These are phyloP conservation scores for Centropyge bicolor DNA, from an alignment of 2,797 vertebrate species.

Conservation along the genomic window DNA sequence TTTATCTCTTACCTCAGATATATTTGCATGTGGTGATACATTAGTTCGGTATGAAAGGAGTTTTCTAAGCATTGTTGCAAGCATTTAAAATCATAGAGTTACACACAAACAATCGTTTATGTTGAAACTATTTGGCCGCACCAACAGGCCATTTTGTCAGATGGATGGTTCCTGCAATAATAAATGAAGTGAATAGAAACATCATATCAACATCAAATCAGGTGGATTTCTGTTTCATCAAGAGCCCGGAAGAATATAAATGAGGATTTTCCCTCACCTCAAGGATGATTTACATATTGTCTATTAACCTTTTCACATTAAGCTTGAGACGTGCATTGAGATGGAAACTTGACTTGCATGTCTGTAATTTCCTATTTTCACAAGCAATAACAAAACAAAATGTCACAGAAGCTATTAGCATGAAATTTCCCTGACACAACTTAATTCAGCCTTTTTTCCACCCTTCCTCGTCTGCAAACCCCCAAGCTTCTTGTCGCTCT, in stretches of 20 bases:
- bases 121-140: constrained; percentile 6
- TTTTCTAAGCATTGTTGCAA: neutral
- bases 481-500: constrained; percentile 52
- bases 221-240: constrained; percentile 51
- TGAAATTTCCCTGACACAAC: constrained; percentile 69
- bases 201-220: constrained; percentile 3
- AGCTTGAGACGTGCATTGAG: constrained; percentile 59
- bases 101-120: neutral
- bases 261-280: constrained; percentile 52
- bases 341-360: constrained; percentile 63
- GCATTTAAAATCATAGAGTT: neutral
- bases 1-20: neutral
- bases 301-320: constrained; percentile 80
- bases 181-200: constrained; percentile 26
- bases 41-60: neutral
- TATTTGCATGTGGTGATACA: constrained; percentile 12
- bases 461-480: constrained; percentile 40
- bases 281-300: constrained; percentile 75
- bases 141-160: neutral
- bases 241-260: constrained; percentile 67
- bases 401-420: constrained; percentile 75
- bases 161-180: constrained; percentile 21
- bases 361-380: constrained; percentile 73
- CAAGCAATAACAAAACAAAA: constrained; percentile 74
- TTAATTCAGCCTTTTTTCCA: constrained; percentile 49